Evolutionary conservation across 2,113 vertebrate species (phyloP).

Genomic region (Macrotus californicus): DNA sequence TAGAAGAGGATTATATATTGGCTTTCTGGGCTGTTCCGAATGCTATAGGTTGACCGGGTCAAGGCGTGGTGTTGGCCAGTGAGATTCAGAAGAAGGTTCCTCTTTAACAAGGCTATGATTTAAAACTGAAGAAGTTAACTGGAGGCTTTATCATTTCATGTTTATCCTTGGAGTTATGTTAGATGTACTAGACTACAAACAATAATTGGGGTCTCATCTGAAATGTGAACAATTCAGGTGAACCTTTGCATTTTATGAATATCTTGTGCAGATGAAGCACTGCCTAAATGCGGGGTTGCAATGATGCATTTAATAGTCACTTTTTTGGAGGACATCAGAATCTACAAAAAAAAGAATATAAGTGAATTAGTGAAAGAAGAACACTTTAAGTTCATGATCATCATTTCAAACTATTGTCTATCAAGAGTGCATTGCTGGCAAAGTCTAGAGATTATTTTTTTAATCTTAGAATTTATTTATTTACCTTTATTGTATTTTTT

Average conservation of each 20-base stretch:
- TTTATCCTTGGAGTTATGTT: not conserved
- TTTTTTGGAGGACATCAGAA: not conserved
- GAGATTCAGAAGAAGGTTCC: not conserved
- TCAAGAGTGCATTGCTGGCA: not conserved
- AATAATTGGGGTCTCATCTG: not conserved
- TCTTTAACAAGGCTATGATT: not conserved
- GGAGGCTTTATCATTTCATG: not conserved
- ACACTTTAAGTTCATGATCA: not conserved
- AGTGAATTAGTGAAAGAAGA: not conserved
- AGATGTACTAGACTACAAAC: not conserved
- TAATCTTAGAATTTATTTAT: too few species aligned
- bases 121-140: not conserved
- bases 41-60: not conserved
- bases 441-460: not conserved
- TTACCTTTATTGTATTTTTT: too few species aligned
- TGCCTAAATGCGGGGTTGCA: not conserved
- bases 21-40: not conserved
- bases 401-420: not conserved
- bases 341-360: constrained; percentile 25
- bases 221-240: not conserved
- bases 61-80: not conserved
- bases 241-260: not conserved
- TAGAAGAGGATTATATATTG: not conserved
- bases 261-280: not conserved
- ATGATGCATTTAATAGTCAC: not conserved